These are phyloP conservation scores for Thunnus albacares DNA, from an alignment of 2,797 vertebrate species.

Conservation along the genomic window DNA sequence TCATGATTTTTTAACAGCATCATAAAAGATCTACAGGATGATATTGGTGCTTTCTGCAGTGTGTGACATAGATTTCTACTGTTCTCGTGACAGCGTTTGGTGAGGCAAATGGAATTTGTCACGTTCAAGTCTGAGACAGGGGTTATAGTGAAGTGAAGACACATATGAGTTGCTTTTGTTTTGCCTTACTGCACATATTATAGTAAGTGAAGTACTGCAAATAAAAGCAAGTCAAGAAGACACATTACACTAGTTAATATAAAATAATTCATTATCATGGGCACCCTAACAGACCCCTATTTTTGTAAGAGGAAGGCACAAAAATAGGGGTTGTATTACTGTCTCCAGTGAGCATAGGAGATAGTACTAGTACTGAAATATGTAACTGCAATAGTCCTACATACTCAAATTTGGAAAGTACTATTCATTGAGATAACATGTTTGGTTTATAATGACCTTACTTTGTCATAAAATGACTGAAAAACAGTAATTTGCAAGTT, in stretches of 20 bases:
- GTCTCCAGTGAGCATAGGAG: not conserved
- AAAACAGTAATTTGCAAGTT: not conserved
- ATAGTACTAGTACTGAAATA: not conserved
- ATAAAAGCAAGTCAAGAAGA: not conserved
- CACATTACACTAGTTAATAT: not conserved
- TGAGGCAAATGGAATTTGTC: constrained; percentile 29
- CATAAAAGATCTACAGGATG: constrained; percentile 24
- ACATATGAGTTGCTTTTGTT: constrained; percentile 16
- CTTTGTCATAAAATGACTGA: not conserved
- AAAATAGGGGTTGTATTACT: not conserved
- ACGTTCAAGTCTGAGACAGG: constrained; percentile 13
- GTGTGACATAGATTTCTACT: constrained; percentile 22
- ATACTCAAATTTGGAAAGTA: not conserved
- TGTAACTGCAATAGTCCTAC: not conserved
- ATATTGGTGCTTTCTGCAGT: constrained; percentile 3
- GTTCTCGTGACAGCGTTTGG: not conserved
- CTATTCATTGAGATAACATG: not conserved
- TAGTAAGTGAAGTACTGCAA: not conserved
- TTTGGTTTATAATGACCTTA: not conserved
- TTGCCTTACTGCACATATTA: not conserved
- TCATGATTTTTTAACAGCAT: constrained; percentile 14
- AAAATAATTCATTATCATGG: not conserved
- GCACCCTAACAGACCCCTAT: not conserved
- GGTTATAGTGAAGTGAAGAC: constrained; percentile 14
- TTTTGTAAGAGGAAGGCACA: not conserved